Evolutionary conservation across 2,888 invertebrate genomes (phyloP).

Genomic region (Metopia argyrocephala): DNA sequence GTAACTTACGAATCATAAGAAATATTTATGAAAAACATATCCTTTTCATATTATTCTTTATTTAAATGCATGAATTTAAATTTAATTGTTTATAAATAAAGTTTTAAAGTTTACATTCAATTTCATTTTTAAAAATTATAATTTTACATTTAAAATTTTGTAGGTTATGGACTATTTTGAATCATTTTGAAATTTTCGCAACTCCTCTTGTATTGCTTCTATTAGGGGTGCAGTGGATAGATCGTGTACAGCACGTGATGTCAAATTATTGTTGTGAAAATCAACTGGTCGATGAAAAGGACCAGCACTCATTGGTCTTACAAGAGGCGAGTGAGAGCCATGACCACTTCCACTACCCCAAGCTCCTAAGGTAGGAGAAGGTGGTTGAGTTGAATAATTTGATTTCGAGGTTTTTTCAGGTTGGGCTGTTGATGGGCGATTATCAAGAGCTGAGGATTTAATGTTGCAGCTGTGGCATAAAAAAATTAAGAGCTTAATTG

Average conservation of each 20-base stretch:
- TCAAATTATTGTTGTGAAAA: constrained; percentile 69
- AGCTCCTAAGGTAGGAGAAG: constrained; percentile 79
- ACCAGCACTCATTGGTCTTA: constrained; percentile 84
- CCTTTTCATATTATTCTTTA: too few relatives aligned
- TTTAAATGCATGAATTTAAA: too few relatives aligned
- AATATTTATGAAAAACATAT: too few relatives aligned
- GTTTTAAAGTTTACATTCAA: too few relatives aligned
- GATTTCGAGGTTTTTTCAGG: constrained; percentile 73
- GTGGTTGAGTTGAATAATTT: constrained; percentile 76
- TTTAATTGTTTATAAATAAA: too few relatives aligned
- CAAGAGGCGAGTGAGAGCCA: constrained; percentile 80
- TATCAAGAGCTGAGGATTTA: constrained; percentile 68
- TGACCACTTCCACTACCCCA: constrained; percentile 80
- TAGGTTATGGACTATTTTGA: constrained; percentile 46
- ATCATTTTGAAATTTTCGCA: constrained; percentile 76
- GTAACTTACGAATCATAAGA: too few relatives aligned
- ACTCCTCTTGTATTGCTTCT: constrained; percentile 89
- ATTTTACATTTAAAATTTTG: neutral
- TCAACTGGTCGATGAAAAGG: constrained; percentile 81
- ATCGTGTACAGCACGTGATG: constrained; percentile 77
- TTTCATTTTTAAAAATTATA: too few relatives aligned
- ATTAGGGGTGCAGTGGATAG: constrained; percentile 91
- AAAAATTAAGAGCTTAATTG: neutral
- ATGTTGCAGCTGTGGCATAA: constrained; percentile 67
- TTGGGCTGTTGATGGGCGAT: constrained; percentile 77